Base-by-base conservation (phyloP, 1,140 invertebrate genomes). In the Macrobrachium rosenbergii region DNA sequence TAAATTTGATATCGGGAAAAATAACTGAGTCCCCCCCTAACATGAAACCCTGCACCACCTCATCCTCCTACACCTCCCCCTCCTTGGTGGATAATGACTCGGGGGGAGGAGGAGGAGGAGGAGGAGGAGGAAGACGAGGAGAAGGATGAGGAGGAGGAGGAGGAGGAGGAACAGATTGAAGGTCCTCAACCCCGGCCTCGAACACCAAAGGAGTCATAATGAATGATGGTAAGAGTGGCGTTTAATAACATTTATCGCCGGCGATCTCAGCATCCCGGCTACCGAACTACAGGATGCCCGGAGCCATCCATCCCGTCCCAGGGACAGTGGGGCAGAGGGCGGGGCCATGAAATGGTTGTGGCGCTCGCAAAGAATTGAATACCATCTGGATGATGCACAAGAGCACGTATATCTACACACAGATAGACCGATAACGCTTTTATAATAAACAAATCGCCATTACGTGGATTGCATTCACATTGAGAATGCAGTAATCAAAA, bases 241-340 rank as follows among this genome's bases (percentile, higher is more conserved):
- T 72, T 82, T 82, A 82, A 82, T 82, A 82, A 82, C 81, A 59
- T 82, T 59, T 82, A 82, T 82, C 81, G 81, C 81, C n/a, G 28
- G 81, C 64, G 64, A 82, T 82, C 81, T 82, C 81, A 21, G 37
- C 64, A 52, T 52, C 67, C 23, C 81, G 67, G 81, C 81, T 82
- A 82, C 81, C 28, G 81, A 69, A 69, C 80, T 28, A 59, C 58
- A 62, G 21, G 23, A 5, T 52, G 52, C 52, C 52, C 52, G 52
- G 52, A 52, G 52, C 52, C 52, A 52, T 52, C 52, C 52, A 52
- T n/a, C 23, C 78, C 37, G 3, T 14, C 69, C 63, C 58, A 43
- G 21, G 58, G 19, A 77, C 45, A 43, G 28, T 52, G 75, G 59
- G 28, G 16, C 10, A 52, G 28, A 5, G 28, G 43, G 72, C 5